Evolutionary conservation across 2,888 invertebrate species (phyloP).

Genomic region (Cyclophora albipunctata): DNA sequence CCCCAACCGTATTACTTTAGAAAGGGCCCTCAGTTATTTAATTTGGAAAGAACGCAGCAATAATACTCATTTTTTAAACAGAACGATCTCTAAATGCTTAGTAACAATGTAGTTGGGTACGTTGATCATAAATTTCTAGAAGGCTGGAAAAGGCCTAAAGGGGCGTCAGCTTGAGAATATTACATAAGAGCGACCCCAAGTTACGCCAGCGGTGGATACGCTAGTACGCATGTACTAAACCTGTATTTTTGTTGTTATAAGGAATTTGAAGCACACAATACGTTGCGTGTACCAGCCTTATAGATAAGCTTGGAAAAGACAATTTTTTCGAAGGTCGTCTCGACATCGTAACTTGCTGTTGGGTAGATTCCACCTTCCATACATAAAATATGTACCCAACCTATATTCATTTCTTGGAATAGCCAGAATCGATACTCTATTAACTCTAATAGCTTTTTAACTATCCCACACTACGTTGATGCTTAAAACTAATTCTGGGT

Average conservation of each 20-base stretch:
- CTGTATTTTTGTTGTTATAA: constrained; percentile 36
- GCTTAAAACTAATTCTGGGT: too few species aligned
- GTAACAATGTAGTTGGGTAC: constrained; percentile 9
- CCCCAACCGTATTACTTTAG: constrained; percentile 10
- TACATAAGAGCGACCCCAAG: constrained; percentile 31
- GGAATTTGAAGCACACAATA: constrained; percentile 35
- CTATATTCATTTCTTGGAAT: too few species aligned
- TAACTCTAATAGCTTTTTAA: too few species aligned
- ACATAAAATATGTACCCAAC: constrained; percentile 9
- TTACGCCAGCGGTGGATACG: constrained; percentile 5
- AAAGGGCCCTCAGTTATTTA: not conserved
- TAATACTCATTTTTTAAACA: not conserved
- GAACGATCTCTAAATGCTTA: constrained; percentile 1
- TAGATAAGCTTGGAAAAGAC: constrained; percentile 44
- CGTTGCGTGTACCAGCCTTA: constrained; percentile 45
- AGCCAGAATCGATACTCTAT: constrained; percentile 15
- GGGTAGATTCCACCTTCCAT: constrained; percentile 18
- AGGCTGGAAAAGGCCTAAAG: constrained; percentile 6
- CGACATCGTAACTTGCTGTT: constrained; percentile 30
- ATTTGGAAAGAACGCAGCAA: not conserved
- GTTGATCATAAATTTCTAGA: constrained; percentile 8
- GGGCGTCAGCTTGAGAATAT: constrained; percentile 33
- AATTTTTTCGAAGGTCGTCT: constrained; percentile 38
- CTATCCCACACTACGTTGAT: too few species aligned
- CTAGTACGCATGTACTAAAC: constrained; percentile 23